Evolutionary conservation across 2,888 invertebrate species (phyloP).

Genomic region (Trichopoda pennipes): DNA sequence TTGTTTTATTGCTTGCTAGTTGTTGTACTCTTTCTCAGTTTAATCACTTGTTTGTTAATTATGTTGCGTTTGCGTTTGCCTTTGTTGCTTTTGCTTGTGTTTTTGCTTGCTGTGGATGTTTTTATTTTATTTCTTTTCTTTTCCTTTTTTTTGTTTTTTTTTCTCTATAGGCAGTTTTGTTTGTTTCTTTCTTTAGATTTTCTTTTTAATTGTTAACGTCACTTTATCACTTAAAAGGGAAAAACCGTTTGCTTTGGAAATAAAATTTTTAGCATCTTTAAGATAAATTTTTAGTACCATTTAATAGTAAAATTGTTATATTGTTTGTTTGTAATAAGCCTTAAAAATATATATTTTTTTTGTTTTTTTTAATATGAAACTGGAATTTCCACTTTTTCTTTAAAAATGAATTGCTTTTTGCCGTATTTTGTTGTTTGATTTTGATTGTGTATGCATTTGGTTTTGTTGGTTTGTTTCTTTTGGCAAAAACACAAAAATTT

Average conservation of each 20-base stretch:
- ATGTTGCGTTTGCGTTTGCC: conserved; percentile 64
- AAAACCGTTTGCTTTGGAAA: conserved; percentile 60
- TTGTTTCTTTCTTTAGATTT: conserved; percentile 9
- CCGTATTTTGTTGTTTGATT: conserved; percentile 45
- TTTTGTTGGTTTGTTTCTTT: conserved; percentile 40
- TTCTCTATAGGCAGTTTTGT: too few species aligned
- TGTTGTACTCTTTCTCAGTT: conserved; percentile 33
- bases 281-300: conserved; percentile 48
- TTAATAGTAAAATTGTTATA: conserved; percentile 19
- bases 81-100: conserved; percentile 36
- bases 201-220: conserved; percentile 56
- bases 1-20: conserved; percentile 24
- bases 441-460: conserved; percentile 49
- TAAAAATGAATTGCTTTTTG: conserved; percentile 26
- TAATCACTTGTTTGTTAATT: conserved; percentile 57
- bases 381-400: conserved; percentile 61
- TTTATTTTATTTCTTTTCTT: too few species aligned
- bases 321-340: conserved; percentile 18
- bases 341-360: not conserved
- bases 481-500: conserved; percentile 59
- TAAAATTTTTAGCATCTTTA: conserved; percentile 37
- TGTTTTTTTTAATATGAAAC: conserved; percentile 27
- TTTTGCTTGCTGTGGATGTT: conserved; percentile 12
- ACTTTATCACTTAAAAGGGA: conserved; percentile 52
- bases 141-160: too few species aligned